Base-by-base conservation (phyloP, 2,888 invertebrate genomes). In the Pterostichus niger region DNA sequence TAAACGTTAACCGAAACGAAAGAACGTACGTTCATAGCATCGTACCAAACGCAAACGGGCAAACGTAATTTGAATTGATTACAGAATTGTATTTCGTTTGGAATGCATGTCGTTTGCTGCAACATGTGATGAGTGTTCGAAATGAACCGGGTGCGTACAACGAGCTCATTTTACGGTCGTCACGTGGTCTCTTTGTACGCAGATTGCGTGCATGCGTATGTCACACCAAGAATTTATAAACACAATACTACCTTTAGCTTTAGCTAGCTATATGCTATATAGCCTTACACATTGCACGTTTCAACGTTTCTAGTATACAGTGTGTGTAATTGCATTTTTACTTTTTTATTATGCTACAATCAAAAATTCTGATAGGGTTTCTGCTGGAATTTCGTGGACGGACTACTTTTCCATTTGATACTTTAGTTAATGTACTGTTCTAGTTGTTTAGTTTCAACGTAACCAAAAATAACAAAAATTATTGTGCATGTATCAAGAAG, bases 91-190 rank as follows among this genome's bases (percentile, higher is more conserved):
- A 79, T 79, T 75, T 76, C 56, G 56, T 71, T 71, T 71, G 15
- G 46, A 64, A 79, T 79, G 79, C 79, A 79, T 24, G 64, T 64
- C 54, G 56, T 33, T 56, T 24, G 15, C 49, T 64, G 68, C 49
- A 54, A 40, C 64, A 79, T 79, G 79, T 79, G 79, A 64, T 64
- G 49, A 64, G 79, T 44, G 31, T 78, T 54, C 52, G 49, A 33
- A 79, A 79, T 79, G 79, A 79, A 79, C 64, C 79, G 79, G 79
- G 79, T 79, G 79, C 79, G 79, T 79, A 79, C 79, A 79, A 79
- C 79, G 78, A 78, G 78, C 78, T 78, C 75, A 75, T 75, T 78
- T 78, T 78, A 78, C 78, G 59, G 56, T 35, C 40, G 59, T 78
- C 78, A 78, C 78, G 78, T 78, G 78, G 9, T 56, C 52, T 75